Evolutionary conservation across 1,140 invertebrate genomes (phyloP), one percentile per base, ranked within the genome.

Genomic region (Drosophila neocordata): DNA sequence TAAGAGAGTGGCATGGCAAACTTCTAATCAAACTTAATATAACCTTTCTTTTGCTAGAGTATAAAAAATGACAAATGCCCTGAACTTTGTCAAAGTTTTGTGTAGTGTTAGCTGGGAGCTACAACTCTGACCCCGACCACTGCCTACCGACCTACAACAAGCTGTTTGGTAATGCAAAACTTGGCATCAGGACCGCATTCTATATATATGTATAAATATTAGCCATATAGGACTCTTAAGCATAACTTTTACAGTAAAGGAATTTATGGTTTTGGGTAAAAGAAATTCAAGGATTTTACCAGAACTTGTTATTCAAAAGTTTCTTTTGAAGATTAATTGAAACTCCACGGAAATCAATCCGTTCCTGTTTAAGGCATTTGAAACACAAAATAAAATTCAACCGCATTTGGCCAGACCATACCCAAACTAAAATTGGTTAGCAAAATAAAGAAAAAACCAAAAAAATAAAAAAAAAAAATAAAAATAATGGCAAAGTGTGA

Each of bases 391-490:
- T 65, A 64, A 80, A 80, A 85, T 60, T 62, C 61, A 44, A 69
- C 76, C 76, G 66, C 66, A 79, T 65, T 73, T 57, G 71, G 60
- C 56, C 63, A 58, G 77, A 31, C 27, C 27, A 31, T 31, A 1
- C 41, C 52, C 65, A 56, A 81, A 80, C 73, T 69, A 75, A 78
- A 87, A 85, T 85, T 69, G 82, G 61, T 87, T 78, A 59, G 38
- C 59, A 55, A 66, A 66, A 56, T 85, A 60, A 66, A 77, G 6
- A 71, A 72, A 61, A 56, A 18, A 31, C 4, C 1, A 71, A 72
- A 61, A 56, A 18, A n/a, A n/a, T n/a, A 85, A 60, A 66, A 77
- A 31, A 71, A 72, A 61, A 56, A 18, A 31, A 31, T 6, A 71
- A 72, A 61, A 56, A 18, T 35, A n/a, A 13, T 8, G 51, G 24